Conservation (phyloP, 2,888 invertebrate genomes). For the Campoplex capitator region DNA sequence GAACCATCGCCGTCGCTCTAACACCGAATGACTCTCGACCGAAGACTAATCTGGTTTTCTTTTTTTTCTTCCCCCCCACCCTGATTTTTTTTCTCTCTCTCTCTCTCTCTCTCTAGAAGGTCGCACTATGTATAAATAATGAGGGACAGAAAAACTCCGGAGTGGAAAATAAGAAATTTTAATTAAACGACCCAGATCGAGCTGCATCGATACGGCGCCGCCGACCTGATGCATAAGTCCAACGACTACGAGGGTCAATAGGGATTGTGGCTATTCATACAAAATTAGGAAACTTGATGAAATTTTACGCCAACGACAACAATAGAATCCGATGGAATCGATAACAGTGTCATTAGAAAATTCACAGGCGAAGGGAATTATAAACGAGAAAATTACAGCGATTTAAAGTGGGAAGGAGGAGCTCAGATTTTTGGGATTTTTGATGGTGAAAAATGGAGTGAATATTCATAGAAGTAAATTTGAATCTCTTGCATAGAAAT, state of each 20-base stretch:
- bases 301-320: background rate
- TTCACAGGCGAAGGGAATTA: too few relatives aligned
- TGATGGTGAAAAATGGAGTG: too few relatives aligned
- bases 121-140: conserved; percentile 1
- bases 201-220: conserved; percentile 74
- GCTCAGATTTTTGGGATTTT: too few relatives aligned
- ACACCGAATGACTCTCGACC: conserved; percentile 19
- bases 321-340: background rate
- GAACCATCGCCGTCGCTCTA: conserved; percentile 13
- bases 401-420: too few relatives aligned
- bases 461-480: too few relatives aligned
- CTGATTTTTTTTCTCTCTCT: background rate
- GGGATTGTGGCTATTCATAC: conserved; percentile 23
- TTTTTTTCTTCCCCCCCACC: background rate
- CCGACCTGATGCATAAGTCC: conserved; percentile 73
- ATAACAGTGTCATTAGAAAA: too few relatives aligned
- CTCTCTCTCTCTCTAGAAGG: conserved; percentile 3
- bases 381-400: too few relatives aligned
- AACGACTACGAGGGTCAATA: conserved; percentile 53
- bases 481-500: background rate
- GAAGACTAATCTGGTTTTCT: background rate
- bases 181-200: conserved; percentile 75
- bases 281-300: background rate
- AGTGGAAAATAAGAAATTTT: conserved; percentile 54
- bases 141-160: conserved; percentile 25